Percentiles rank a stretch among this genome's conserved stretches.
Evolutionary conservation across 2,797 vertebrate species (phyloP).

Genomic region (Fistularia commersonii): DNA sequence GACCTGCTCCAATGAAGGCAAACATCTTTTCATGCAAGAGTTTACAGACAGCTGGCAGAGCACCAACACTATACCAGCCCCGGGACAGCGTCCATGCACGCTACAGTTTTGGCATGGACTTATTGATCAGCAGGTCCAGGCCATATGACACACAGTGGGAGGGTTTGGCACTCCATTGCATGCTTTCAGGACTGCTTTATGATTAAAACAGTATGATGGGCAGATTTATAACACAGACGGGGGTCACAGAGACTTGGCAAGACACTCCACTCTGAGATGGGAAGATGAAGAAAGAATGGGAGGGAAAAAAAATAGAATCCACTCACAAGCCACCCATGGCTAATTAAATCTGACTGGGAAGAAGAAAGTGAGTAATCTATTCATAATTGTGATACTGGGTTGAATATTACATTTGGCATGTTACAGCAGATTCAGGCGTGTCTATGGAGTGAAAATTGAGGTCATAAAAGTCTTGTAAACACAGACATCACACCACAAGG

Average conservation of each 20-base stretch:
- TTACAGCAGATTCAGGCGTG: conserved; percentile 10
- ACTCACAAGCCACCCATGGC: conserved; percentile 7
- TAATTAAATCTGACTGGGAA: conserved; percentile 59
- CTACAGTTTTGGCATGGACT: conserved; percentile 34
- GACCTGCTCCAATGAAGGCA: conserved; percentile 9
- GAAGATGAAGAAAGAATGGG: conserved; percentile 10
- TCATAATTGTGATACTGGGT: conserved; percentile 43
- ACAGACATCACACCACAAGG: background rate
- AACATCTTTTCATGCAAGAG: conserved; percentile 24
- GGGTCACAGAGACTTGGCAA: conserved; percentile 41
- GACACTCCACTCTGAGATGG: conserved; percentile 28
- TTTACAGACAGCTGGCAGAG: conserved; percentile 27
- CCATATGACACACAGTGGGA: conserved; percentile 44
- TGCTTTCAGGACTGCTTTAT: conserved; percentile 49
- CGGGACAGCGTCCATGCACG: conserved; percentile 40
- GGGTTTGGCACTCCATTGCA: conserved; percentile 58
- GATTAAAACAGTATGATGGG: conserved; percentile 61
- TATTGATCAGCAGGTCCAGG: conserved; percentile 46
- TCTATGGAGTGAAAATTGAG: conserved; percentile 6
- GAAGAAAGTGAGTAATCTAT: conserved; percentile 48
- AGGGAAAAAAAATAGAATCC: background rate
- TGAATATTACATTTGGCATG: conserved; percentile 47
- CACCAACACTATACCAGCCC: conserved; percentile 36
- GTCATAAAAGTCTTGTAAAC: background rate
- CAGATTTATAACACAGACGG: conserved; percentile 52